phyloP scores from a whole-genome alignment of 2,797 vertebrate genomes.

The Myotis planiceps region DNA sequence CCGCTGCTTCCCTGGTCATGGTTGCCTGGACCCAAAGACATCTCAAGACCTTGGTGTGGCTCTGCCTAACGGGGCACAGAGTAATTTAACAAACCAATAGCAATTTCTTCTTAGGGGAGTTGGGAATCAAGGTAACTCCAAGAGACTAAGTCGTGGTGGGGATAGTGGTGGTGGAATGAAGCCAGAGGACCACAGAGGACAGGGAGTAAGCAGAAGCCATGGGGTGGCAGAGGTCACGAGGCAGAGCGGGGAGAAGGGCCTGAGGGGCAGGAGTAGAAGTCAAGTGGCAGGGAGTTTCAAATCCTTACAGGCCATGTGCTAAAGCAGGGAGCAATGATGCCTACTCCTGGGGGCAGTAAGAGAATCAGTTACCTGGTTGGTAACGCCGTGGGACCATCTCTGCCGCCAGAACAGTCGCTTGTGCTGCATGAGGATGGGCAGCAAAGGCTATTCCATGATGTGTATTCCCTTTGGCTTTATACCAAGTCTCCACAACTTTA shows the following conservation, averaged over 20 bases:
- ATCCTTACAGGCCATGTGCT: neutral
- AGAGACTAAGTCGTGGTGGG: neutral
- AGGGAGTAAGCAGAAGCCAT: neutral
- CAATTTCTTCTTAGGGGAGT: neutral
- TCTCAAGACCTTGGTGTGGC: neutral
- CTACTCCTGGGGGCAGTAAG: neutral
- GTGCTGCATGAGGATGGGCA: neutral
- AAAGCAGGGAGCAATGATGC: neutral
- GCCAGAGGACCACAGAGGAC: neutral
- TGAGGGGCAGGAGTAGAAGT: neutral
- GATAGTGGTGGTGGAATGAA: neutral
- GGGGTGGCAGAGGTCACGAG: neutral
- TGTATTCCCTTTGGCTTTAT: neutral
- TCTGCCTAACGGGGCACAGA: neutral
- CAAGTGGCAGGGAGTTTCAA: neutral
- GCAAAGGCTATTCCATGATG: neutral
- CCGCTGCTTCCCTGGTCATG: neutral
- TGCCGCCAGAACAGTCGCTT: neutral
- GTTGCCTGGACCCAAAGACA: neutral
- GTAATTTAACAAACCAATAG: neutral
- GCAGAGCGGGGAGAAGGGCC: neutral
- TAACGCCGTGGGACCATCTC: neutral
- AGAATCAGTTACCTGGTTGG: no score
- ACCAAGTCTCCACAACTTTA: neutral
- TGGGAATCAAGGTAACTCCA: neutral